A percentile compares a stretch with the other conserved stretches of the same genome.
phyloP scores from a whole-genome alignment of 92 coral and sea anemone species.

The Pocillopora grandis region DNA sequence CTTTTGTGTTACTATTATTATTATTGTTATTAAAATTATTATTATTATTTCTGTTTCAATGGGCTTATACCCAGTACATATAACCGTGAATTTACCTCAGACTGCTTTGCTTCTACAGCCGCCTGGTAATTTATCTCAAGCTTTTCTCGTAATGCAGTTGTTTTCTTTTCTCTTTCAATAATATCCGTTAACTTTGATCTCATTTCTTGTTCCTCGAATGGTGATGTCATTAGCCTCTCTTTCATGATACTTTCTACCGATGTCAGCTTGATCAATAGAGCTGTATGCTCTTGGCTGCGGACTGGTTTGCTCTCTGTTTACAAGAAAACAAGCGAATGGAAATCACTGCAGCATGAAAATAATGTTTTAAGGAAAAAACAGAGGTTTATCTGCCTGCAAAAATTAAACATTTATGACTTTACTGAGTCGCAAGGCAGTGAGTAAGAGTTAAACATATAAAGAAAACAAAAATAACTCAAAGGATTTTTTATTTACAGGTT shows the following conservation, averaged over 20 bases:
- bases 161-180: slow-evolving; percentile 79
- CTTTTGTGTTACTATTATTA: no score
- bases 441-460: no score
- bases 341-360: not conserved
- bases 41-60: no score
- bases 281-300: slow-evolving; percentile 35
- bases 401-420: no score
- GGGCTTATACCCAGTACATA: not conserved
- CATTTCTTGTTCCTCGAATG: slow-evolving; percentile 70
- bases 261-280: slow-evolving; percentile 61
- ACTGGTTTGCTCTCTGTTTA: slow-evolving; percentile 26
- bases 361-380: no score
- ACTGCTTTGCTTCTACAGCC: slow-evolving; percentile 74
- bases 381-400: no score
- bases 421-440: no score
- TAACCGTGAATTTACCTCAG: slow-evolving; percentile 59
- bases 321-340: not conserved
- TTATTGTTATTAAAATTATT: no score
- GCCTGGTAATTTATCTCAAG: slow-evolving; percentile 68
- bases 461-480: no score
- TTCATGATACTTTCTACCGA: slow-evolving; percentile 67
- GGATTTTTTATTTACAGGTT: no score
- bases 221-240: slow-evolving; percentile 82
- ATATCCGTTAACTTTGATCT: slow-evolving; percentile 70
- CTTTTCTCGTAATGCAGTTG: slow-evolving; percentile 64